Evolutionary conservation across 1,140 invertebrate genomes (phyloP), one percentile per base, ranked within the genome.

Genomic region (Drosophila ohnishii): DNA sequence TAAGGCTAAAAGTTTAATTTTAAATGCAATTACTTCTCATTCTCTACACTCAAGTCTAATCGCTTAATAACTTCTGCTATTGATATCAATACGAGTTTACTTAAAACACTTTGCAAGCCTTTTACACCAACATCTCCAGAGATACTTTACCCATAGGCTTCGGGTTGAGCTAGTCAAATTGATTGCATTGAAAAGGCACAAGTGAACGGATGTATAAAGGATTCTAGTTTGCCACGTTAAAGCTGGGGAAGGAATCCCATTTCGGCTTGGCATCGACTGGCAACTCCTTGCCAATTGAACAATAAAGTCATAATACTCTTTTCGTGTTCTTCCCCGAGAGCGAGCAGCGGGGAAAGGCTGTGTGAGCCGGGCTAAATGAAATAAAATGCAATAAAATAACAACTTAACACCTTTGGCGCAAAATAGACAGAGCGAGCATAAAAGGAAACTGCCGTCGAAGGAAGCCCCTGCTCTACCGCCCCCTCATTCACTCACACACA

Each of bases 381-480:
- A 78, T 77, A 78, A 78, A 78, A 78, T 78, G 75, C 75, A 78
- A 78, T 78, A 78, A 77, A 78, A 78, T 78, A 78, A 78, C 75
- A 77, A 78, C 75, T 78, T 78, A 78, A 78, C 75, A 78, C 75
- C 75, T 78, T 70, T 78, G 74, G 74, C 64, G 74, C 75, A 77
- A 59, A 63, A 55, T 59, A 78, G 65, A 78, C 64, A 70, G 74
- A 70, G 75, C 44, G 57, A 77, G 73, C 73, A 77, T 70, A 77
- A 77, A 69, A 77, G 74, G 74, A 64, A 77, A 58, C 53, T 53
- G 35, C 67, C 45, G 16, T 32, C 45, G 42, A 11, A 40, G 30
- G 42, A 59, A 22, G 34, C 34, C 35, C 61, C 34, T 2, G 40
- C 28, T 6, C 19, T 45, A 16, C 42, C 39, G 13, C 16, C 48